Base-by-base conservation (phyloP, 2,888 invertebrate species). In the Lasius platythorax region DNA sequence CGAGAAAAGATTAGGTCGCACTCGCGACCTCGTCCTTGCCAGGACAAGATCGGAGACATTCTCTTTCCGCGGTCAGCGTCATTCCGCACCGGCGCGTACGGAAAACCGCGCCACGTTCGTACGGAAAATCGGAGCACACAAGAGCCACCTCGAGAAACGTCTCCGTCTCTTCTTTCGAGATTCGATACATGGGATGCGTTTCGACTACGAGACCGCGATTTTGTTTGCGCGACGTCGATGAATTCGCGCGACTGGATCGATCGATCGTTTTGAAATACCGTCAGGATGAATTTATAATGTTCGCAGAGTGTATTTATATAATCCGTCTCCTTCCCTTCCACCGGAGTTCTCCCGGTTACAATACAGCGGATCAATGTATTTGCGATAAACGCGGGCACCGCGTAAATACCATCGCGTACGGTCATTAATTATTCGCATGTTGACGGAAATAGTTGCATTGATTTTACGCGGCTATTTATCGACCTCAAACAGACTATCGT, bases 11-110 rank as follows among this genome's bases (percentile, higher is more conserved):
- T 90, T 89, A 90, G 84, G 87, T 83, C 87, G 85, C 85, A 82
- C 87, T 90, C 86, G 86, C 90, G 90, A 90, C 90, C 90, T 90
- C 89, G 90, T 90, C 90, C 90, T 90, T 90, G 90, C 76, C 79
- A 64, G 87, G 43, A 33, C 90, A 87, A 90, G 90, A 90, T 85
- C 90, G 90, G 76, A 86, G 90, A 85, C 90, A 81, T 82, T 87
- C 75, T 83, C 63, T 82, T 84, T 61, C 76, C 82, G 81, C 84
- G 84, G 74, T 84, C 73, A 75, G 56, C 83, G 67, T 50, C 50
- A 83, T 84, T 86, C 81, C 70, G 58, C 58, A 72, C 23, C 56
- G 67, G 58, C 72, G 67, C 68, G 37, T 68, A 78, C 61, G 61
- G 50, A 23, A 63, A 28, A 40, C 43, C 23, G 40, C 46, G 43